Base-by-base conservation (phyloP, 2,888 invertebrate species). In the Salticus scenicus region DNA sequence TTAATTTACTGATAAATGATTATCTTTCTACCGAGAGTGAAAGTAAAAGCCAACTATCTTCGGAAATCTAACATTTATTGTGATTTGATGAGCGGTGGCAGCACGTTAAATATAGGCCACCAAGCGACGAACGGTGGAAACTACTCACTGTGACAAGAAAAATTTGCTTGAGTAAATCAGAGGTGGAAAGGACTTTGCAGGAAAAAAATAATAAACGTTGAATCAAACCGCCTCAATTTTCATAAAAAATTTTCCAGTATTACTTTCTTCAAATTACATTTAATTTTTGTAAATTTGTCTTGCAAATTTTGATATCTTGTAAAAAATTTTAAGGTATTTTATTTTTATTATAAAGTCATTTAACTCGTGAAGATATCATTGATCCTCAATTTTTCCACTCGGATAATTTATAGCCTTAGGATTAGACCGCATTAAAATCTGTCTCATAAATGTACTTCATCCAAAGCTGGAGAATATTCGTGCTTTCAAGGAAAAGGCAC, bases 91-190 rank as follows among this genome's bases (percentile, higher is more conserved):
- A 24, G 57, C 24, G 57, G 57, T 24, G 24, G 1, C 57, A 24
- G 20, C 57, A 17, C 57, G 1, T 24, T 57, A 57, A 57, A 57
- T 57, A 57, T 57, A 57, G 57, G 57, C 57, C 57, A 57, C 57
- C 57, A 57, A 57, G 57, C 57, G 57, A 24, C 24, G 20, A 57
- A 1, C 20, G 24, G 10, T 57, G 4, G 57, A 12, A 57, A 57
- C 57, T 57, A 57, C 24, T 5, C 2, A 57, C 24, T 57, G 57
- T 57, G 57, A 57, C 57, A 24, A 4, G 24, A 57, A 24, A 57
- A 4, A 24, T n/a, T 24, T 57, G 57, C 57, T 57, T 57, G 57
- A 57, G 24, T 57, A 57, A 57, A 57, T 57, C 20, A 24, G 24
- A 24, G 47, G 57, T 12, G 20, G 24, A 57, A 57, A 57, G 24